phyloP scores from a whole-genome alignment of 2,797 vertebrate genomes.

The Malurus splendens region DNA sequence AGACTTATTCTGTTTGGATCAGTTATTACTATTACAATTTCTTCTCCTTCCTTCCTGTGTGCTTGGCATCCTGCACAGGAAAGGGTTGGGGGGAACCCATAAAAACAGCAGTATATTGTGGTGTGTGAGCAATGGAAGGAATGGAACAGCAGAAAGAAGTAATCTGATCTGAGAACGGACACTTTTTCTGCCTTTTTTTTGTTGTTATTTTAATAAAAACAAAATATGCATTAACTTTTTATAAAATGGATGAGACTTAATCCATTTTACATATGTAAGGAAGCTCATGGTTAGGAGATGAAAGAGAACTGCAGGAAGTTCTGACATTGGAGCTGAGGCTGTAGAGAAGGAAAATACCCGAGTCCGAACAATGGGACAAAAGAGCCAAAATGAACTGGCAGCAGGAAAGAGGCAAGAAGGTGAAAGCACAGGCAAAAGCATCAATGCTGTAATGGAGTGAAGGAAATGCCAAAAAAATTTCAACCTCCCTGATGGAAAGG shows the following conservation, averaged over 20 bases:
- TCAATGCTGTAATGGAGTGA: not conserved
- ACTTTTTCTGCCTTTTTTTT: not conserved
- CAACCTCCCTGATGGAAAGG: not conserved
- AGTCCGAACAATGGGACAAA: not conserved
- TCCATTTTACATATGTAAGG: not conserved
- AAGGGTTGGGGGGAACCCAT: not conserved
- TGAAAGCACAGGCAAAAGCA: not conserved
- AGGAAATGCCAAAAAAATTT: not conserved
- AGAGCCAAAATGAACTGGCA: not conserved
- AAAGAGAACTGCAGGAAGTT: not conserved
- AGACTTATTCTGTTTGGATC: not conserved
- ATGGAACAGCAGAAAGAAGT: not conserved
- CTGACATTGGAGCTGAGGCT: not conserved
- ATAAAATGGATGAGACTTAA: not conserved
- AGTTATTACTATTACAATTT: not conserved
- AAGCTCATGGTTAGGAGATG: not conserved
- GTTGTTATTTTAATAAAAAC: not conserved
- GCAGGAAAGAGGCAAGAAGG: not conserved
- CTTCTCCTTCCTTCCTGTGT: constrained; percentile 15
- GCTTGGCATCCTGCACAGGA: not conserved
- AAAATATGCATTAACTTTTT: not conserved
- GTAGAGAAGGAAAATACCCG: rapidly evolving
- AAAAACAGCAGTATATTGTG: not conserved
- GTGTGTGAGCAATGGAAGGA: not conserved
- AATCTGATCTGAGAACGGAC: not conserved